These are phyloP conservation scores for Geotrupes spiniger DNA, from an alignment of 2,888 invertebrate species.

Conservation along the genomic window DNA sequence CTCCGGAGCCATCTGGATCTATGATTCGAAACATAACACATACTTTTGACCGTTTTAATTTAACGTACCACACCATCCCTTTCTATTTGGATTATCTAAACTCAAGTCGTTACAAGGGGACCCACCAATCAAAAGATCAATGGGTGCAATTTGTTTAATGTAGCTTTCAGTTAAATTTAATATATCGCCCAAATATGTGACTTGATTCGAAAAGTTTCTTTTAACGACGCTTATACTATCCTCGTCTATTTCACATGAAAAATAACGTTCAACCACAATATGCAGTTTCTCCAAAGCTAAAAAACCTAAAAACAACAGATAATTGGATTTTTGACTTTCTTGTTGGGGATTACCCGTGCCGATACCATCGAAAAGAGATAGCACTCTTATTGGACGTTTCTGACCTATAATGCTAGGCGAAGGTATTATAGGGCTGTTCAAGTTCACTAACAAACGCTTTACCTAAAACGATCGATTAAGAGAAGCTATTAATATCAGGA, in stretches of 20 bases:
- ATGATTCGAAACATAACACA: slow-evolving; percentile 17
- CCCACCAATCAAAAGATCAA: slow-evolving; percentile 60
- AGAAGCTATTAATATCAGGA: neutral
- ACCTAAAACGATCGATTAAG: neutral
- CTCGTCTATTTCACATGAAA: slow-evolving; percentile 54
- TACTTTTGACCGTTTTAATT: slow-evolving; percentile 3
- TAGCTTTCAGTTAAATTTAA: slow-evolving; percentile 42
- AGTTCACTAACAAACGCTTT: slow-evolving; percentile 9
- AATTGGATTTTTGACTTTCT: slow-evolving; percentile 12
- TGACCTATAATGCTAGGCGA: slow-evolving; percentile 20
- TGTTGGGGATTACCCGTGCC: no score
- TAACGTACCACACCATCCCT: slow-evolving; percentile 53
- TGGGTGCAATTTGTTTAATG: slow-evolving; percentile 50
- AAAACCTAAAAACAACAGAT: slow-evolving; percentile 45
- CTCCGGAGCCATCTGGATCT: slow-evolving; percentile 54
- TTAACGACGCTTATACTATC: slow-evolving; percentile 51
- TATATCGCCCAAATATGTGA: slow-evolving; percentile 53
- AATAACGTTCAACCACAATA: slow-evolving; percentile 53
- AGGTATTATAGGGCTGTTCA: slow-evolving; percentile 24
- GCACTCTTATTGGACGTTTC: slow-evolving; percentile 46
- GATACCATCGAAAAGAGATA: slow-evolving; percentile 60
- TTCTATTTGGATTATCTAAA: slow-evolving; percentile 55
- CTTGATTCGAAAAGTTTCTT: slow-evolving; percentile 47
- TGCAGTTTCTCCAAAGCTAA: slow-evolving; percentile 51
- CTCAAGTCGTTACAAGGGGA: slow-evolving; percentile 63